Percentiles rank a stretch among this genome's conserved stretches.
phyloP scores from a whole-genome alignment of 2,113 vertebrate species.

The Lepidothrix coronata region DNA sequence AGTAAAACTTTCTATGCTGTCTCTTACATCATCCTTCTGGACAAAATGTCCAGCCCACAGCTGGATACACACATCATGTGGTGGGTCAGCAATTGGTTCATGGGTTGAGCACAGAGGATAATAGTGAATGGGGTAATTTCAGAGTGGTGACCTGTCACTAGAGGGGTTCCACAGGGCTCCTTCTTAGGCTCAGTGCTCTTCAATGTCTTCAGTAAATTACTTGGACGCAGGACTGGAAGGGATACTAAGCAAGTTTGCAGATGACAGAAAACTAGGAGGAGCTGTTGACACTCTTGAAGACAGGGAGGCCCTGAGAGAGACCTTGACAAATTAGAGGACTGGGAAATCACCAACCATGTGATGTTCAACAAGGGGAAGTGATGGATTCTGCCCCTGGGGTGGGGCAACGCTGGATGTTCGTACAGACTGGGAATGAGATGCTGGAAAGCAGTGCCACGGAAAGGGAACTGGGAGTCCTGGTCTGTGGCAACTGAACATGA shows the following conservation, averaged over 20 bases:
- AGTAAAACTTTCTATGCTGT: not conserved
- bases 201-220: not conserved
- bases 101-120: no score
- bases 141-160: not conserved
- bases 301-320: not conserved
- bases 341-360: not conserved
- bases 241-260: not conserved
- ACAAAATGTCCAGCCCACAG: not conserved
- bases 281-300: not conserved
- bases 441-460: not conserved
- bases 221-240: not conserved
- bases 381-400: not conserved
- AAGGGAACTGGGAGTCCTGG: not conserved
- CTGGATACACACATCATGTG: not conserved
- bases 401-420: not conserved
- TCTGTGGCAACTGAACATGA: not conserved
- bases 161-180: not conserved
- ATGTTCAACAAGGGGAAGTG: not conserved
- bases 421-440: not conserved
- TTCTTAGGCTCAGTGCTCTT: not conserved
- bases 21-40: not conserved
- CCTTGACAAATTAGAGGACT: not conserved
- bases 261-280: not conserved
- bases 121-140: no score
- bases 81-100: no score